Base-by-base conservation (phyloP, 2,888 invertebrate species). In the Patella ulyssiponensis region DNA sequence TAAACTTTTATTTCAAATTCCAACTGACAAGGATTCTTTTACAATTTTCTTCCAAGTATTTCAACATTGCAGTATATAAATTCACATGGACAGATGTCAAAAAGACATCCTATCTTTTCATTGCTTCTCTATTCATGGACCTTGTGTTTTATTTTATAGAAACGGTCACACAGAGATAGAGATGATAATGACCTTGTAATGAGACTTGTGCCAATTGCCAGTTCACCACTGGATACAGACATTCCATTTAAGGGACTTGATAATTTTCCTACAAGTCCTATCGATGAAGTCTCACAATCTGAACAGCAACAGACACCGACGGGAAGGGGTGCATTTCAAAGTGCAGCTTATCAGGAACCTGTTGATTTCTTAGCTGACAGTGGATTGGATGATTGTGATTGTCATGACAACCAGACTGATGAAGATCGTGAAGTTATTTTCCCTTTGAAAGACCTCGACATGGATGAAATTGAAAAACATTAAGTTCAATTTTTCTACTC, bases 391-490 rank as follows among this genome's bases (percentile, higher is more conserved):
- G 83, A 83, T 70, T 85, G 82, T 79, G 77, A 73, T 73, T 83
- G 81, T 54, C 82, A 80, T 76, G 77, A 78, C 54, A 74, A 77
- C 58, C 52, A 20, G 33, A 51, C 53, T 52, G 77, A 74, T 14
- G 82, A 83, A 4, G 81, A 81, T 7, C 81, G 82, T 14, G 82
- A 82, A 23, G 87, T 84, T 72, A 81, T 89, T 78, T 90, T 89
- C 81, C 85, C 86, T 14, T 81, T 89, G 74, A 84, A 81, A 23
- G 88, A 88, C 75, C 83, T 88, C 73, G 89, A 90, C 84, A 80
- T 90, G 51, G 89, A 90, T 75, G 87, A 89, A 81, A 90, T 90
- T 77, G 90, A 90, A 81, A 90, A 85, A 76, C 87, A 89, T 80
- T 89, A 81, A 85, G 7, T 44, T 44, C 9, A 44, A 44, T 44